Evolutionary conservation across 2,797 vertebrate species (phyloP), one percentile per base, ranked within the genome.

Genomic region (Lacerta agilis): DNA sequence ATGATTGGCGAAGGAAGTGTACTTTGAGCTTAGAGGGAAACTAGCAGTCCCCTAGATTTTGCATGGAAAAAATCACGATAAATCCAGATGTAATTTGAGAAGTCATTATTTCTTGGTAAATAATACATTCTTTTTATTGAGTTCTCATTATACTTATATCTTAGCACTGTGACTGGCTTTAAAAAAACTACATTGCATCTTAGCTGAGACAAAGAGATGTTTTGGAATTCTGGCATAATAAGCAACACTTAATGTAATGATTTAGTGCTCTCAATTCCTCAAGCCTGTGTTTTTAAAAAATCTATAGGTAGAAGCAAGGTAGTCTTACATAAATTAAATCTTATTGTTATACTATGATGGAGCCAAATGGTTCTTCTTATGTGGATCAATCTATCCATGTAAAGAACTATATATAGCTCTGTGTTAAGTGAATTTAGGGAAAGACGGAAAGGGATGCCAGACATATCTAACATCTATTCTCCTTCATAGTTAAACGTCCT

Each of bases 11-110:
- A 89, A 85, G 91, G 81, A 92, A 89, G 91, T 94, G 88, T 93
- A 91, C 90, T 94, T 89, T 94, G 82, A 89, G 83, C 90, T 95
- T 94, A 93, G 91, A 95, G 90, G 91, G 88, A 93, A 95, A 94
- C 88, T 92, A 94, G 90, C 81, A 82, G 88, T 92, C 38, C 91
- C 92, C 88, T 92, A 86, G 81, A 89, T 90, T 95, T 93, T 83
- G 71, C 79, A 23, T 91, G 80, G 82, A 89, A 93, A 90, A 92
- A 90, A 91, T 81, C 0, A 23, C 87, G 45, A 55, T 94, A 92
- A 90, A 80, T 95, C 91, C 82, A 8, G 82, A 94, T 83, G 90
- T 95, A 94, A 93, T 93, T 87, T 93, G 82, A 95, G 89, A 95
- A 91, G 79, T 93, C 77, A 90, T 86, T 92, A 93, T 88, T 94